These are phyloP conservation scores for Dasyurus viverrinus DNA, from an alignment of 2,113 vertebrate species.

Conservation along the genomic window DNA sequence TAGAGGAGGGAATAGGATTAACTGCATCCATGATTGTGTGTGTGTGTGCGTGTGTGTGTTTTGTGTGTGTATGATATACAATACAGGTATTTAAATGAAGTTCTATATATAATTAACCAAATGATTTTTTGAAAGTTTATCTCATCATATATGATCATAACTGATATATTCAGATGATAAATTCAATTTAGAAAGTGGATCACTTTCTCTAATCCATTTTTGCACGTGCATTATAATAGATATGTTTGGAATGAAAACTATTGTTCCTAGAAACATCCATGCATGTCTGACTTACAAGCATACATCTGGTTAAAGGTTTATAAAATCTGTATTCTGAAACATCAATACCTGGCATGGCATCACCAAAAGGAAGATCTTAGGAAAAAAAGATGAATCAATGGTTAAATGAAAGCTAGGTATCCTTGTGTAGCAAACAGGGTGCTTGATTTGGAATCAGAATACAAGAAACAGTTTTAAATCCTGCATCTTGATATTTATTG, in stretches of 20 bases:
- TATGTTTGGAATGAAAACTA: not conserved
- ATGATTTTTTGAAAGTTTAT: not conserved
- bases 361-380: not conserved
- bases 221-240: not conserved
- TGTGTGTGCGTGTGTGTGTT: not conserved
- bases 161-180: constrained; percentile 19
- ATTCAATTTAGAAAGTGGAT: not conserved
- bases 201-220: not conserved
- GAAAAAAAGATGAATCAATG: not conserved
- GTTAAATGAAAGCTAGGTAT: not conserved
- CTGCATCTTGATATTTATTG: not conserved
- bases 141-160: constrained; percentile 2
- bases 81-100: not conserved
- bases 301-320: not conserved
- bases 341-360: not conserved
- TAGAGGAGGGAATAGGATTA: constrained; percentile 14
- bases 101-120: not conserved
- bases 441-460: not conserved
- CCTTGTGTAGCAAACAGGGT: not conserved
- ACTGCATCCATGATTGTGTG: not conserved
- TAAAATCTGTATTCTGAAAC: not conserved
- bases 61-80: not conserved
- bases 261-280: not conserved
- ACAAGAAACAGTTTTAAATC: not conserved
- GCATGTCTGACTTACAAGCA: not conserved